Evolutionary conservation across 2,113 vertebrate species (phyloP), one percentile per base, ranked within the genome.

Genomic region (Ammospiza nelsoni): DNA sequence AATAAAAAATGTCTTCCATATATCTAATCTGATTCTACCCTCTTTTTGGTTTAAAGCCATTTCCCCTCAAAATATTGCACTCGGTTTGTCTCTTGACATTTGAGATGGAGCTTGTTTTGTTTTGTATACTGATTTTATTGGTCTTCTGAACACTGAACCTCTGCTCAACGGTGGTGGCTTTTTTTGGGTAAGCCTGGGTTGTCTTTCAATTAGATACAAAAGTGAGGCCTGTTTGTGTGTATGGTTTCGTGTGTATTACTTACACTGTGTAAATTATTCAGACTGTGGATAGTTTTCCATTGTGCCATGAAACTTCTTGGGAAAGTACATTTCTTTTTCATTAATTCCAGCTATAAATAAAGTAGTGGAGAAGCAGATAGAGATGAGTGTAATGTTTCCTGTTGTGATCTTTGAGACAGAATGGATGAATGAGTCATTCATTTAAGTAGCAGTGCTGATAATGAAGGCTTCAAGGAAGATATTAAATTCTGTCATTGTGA

Each of bases 401-500:
- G 94, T 97, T 97, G 89, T 86, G 93, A 95, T 93, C 89, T 77
- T 87, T 79, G 88, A 95, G 83, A 77, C 54, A 93, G 91, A 71
- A 74, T 29, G 87, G 81, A 90, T 94, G 90, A 75, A 83, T 93
- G 91, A 93, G 55, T 96, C 93, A 94, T 97, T 97, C 97, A 90
- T 96, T 90, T 81, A 96, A 94, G 35, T 57, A 77, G 57, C 69
- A 43, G 72, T 57, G 67, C 71, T 33, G 66, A 52, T 94, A 78
- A 92, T 67, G 77, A 94, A 88, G 51, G 81, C 94, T 96, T 95
- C 86, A 94, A 85, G 63, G 35, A 61, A 75, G 84, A 92, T 85
- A 95, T 73, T 91, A 87, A 91, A 96, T 90, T 82, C 66, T 95
- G 72, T 90, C 86, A 25, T 9, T 76, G 72, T 79, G 75, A 67